Evolutionary conservation across 2,797 vertebrate genomes (phyloP), one percentile per base, ranked within the genome.

Genomic region (Gymnothorax reevesii): DNA sequence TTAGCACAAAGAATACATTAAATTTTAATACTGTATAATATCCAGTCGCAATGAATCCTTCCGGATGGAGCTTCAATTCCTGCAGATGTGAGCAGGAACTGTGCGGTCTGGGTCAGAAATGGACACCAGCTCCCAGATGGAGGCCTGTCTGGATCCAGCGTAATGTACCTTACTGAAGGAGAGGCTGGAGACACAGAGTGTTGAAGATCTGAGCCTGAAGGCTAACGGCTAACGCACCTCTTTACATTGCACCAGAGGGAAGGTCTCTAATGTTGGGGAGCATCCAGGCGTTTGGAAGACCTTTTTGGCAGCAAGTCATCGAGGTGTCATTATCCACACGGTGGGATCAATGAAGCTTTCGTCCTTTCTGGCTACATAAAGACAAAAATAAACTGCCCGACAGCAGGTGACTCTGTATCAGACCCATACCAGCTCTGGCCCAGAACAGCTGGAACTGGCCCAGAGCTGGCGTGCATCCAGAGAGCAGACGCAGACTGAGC

Each of bases 11-110:
- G 69, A n/a, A 86, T 25, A 55, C 13, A 86, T 9, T 52, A 57
- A 33, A 75, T 59, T 64, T 85, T 87, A 87, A 87, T 85, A 87
- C 86, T 87, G 86, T 69, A 84, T 33, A 84, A 87, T 52, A 62
- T 55, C 55, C 69, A 60, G 52, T 57, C 57, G 82, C 20, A 54
- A 79, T 62, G 4, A 73, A 20, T 57, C 55, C 4, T 60, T 77
- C 55, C 25, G 55, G 52, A 71, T 83, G 64, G 13, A 54, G n/a
- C 54, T 33, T 42, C 20, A 9, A 20, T 57, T 42, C 59, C 22
- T 66, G 60, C 85, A 82, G n/a, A 54, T 25, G 33, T 20, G 20
- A 15, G 60, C 57, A 55, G 25, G 1, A 55, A 17, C 27, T 22
- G 20, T 55, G n/a, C 20, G 25, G n/a, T 33, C 42, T 22, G 27